Base-by-base conservation (phyloP, 2,888 invertebrate species). In the Venusia cambrica region DNA sequence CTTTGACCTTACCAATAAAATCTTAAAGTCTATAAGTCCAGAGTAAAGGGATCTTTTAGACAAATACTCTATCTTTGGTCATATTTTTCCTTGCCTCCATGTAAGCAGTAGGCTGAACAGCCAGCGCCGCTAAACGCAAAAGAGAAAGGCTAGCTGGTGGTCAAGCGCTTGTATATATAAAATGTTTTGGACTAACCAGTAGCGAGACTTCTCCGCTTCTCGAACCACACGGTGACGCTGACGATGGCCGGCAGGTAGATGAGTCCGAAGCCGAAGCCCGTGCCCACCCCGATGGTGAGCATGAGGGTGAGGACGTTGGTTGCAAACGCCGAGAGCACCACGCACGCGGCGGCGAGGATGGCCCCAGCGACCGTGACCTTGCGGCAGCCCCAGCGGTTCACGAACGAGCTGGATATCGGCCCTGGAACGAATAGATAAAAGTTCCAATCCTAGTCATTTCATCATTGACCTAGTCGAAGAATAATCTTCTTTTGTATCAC, bases 171-270 rank as follows among this genome's bases (percentile, higher is more conserved):
- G n/a, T 17, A 38, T 11, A 9, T 31, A 20, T 1, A 4, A 17
- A 18, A 24, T 25, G 14, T 31, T n/a, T n/a, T n/a, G n/a, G n/a
- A 38, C 49, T 52, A 62, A 87, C 85, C 99, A 0, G 98, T 99
- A 3, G 99, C 99, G 57, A 99, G 90, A 16, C 98, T 96, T 33
- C 99, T 90, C 57, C 92, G 93, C 57, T 95, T 94, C 71, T 99
- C 98, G 70, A 99, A 99, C 89, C 99, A 99, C 56, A 95, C 95
- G 1, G 98, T 97, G 15, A 99, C 99, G 70, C 96, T 96, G 33
- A 99, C 98, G 54, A 99, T 98, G 33, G 99, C 98, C 0, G 99
- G 99, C 38, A 99, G 89, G 74, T 99, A 99, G 70, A 99, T 98
- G 47, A 99, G 90, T 0, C 99, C 99, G 60, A 99, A 96, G 6